phyloP scores from a whole-genome alignment of 2,888 invertebrate genomes.

The Microctonus hyperodae region DNA sequence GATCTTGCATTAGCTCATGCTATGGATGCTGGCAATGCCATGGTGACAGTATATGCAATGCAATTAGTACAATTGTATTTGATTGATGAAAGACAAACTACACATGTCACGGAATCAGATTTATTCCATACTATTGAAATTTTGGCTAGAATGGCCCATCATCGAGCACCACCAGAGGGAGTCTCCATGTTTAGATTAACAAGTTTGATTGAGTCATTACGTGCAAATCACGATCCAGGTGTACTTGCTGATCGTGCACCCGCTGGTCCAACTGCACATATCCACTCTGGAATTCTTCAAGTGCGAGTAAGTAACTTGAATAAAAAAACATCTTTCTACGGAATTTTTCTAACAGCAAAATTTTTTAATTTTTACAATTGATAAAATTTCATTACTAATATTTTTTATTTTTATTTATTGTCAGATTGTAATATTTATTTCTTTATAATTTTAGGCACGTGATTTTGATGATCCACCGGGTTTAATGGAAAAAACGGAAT shows the following conservation, averaged over 20 bases:
- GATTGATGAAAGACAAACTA: conserved; percentile 81
- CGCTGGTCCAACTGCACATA: conserved; percentile 84
- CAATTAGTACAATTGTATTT: conserved; percentile 88
- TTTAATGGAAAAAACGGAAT: conserved; percentile 94
- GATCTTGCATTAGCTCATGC: conserved; percentile 83
- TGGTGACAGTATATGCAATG: conserved; percentile 89
- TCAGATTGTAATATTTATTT: too few species aligned
- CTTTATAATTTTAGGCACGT: too few species aligned
- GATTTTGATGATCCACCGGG: conserved; percentile 95
- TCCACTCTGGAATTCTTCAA: conserved; percentile 91
- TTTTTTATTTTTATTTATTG: conserved; percentile 28
- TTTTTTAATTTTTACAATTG: too few species aligned
- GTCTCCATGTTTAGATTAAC: conserved; percentile 67
- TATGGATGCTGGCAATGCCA: conserved; percentile 85
- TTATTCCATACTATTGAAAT: conserved; percentile 87
- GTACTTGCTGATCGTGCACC: conserved; percentile 80
- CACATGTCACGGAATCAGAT: conserved; percentile 82
- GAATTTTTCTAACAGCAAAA: too few species aligned
- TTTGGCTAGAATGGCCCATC: conserved; percentile 77
- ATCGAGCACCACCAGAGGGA: conserved; percentile 82
- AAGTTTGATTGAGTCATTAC: conserved; percentile 81
- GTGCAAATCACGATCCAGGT: conserved; percentile 76
- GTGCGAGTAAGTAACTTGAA: conserved; percentile 74
- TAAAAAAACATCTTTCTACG: too few species aligned
- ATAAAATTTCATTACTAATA: background rate